A percentile compares a stretch with the other conserved stretches of the same genome.
Conservation (phyloP, 2,113 vertebrate species). For the Hippopotamus amphibius region DNA sequence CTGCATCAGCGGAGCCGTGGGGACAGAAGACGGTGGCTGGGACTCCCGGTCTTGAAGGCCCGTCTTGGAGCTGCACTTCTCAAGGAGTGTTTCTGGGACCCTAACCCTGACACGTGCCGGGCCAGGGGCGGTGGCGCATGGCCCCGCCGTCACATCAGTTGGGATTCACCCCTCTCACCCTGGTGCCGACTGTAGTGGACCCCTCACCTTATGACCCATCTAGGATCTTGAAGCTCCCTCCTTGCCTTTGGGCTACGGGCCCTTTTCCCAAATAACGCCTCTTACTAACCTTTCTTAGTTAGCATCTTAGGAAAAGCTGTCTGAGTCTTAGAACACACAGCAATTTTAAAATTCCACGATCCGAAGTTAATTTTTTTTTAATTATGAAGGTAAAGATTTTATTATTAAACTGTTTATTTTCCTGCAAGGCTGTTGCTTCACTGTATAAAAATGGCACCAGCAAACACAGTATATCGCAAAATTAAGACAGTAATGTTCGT, state of each 20-base stretch:
- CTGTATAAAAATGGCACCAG: no score
- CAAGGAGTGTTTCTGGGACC: background rate
- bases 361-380: background rate
- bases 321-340: background rate
- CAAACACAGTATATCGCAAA: no score
- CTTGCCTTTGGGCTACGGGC: background rate
- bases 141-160: rapidly evolving
- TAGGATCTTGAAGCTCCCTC: background rate
- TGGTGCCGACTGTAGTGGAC: rapidly evolving
- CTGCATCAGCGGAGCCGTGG: rapidly evolving
- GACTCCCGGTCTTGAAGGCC: rapidly evolving
- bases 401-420: no score
- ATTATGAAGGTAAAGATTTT: no score
- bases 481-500: no score
- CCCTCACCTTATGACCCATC: background rate
- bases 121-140: background rate
- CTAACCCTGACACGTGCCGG: background rate
- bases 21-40: background rate
- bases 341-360: background rate
- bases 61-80: rapidly evolving
- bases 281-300: background rate
- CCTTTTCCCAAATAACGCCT: background rate
- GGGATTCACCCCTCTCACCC: background rate
- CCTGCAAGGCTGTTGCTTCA: no score
- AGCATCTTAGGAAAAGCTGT: background rate